Evolutionary conservation across 1,140 invertebrate species (phyloP), one percentile per base, ranked within the genome.

Genomic region (Drosophila kepulauana): DNA sequence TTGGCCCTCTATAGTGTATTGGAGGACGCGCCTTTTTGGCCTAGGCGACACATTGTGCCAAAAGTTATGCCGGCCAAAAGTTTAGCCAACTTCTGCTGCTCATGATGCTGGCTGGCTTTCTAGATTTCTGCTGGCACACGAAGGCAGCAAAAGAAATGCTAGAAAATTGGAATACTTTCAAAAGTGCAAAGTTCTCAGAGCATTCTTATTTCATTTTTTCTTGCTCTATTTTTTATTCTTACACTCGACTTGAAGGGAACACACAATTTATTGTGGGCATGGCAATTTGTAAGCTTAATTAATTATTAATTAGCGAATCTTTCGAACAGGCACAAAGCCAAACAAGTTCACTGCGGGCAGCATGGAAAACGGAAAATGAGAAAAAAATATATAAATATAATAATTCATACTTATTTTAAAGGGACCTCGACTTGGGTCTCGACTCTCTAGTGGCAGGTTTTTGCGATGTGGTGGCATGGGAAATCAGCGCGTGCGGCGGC

Each of bases 111-210:
- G 33, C 35, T 38, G 1, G 7, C 7, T 38, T 38, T 10, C 10
- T 10, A 0, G 8, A 8, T 38, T 33, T 33, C 33, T 3, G 8
- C 20, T 10, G 20, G 10, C 49, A 56, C 20, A 25, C 20, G 20
- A 25, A 25, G 43, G 69, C 49, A 63, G 72, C 49, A 62, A 66
- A 61, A 74, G 51, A 74, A 68, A 74, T 75, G 79, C 68, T 74
- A 87, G 85, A 88, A 87, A 87, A 81, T 88, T 88, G 81, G 81
- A 88, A 88, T 88, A 79, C 85, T 88, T 89, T 89, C 77, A 38
- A 57, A 80, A 72, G 59, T 69, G 33, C 11, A 80, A 88, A 87
- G 80, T 88, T 68, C 25, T 69, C 7, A 2, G 7, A 5, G 35
- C 33, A 33, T 33, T 25, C 20, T 25, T 25, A 25, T 25, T 25